phyloP scores from a whole-genome alignment of 2,797 vertebrate species.

The Varecia variegata region DNA sequence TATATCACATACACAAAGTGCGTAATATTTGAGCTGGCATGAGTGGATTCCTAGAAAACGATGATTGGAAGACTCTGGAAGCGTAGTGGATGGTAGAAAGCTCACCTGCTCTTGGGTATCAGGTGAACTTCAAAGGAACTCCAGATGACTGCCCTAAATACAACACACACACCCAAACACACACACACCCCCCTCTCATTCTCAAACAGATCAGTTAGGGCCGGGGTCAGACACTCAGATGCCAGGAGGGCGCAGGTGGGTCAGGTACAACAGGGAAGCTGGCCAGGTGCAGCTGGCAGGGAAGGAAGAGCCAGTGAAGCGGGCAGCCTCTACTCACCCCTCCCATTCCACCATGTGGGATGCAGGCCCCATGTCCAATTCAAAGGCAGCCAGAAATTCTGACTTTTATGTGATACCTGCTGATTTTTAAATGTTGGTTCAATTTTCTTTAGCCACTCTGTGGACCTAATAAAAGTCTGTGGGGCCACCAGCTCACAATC shows the following conservation, averaged over 20 bases:
- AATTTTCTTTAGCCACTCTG: neutral
- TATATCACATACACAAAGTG: neutral
- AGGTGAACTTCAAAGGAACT: neutral
- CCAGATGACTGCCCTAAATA: neutral
- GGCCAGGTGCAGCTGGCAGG: neutral
- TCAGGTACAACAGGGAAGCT: neutral
- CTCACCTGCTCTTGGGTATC: neutral
- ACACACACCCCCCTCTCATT: neutral
- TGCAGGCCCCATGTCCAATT: neutral
- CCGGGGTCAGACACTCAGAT: neutral
- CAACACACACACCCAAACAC: neutral
- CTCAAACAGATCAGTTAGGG: neutral
- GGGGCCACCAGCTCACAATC: neutral
- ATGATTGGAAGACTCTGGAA: neutral
- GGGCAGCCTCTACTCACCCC: neutral
- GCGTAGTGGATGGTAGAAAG: neutral
- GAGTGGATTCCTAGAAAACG: neutral
- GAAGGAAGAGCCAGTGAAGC: neutral
- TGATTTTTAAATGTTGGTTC: constrained; percentile 13
- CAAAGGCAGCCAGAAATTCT: neutral
- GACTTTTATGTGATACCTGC: neutral
- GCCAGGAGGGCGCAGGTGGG: neutral
- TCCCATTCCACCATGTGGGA: neutral
- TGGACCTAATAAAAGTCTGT: neutral
- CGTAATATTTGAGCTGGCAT: neutral